Percentiles rank a stretch among this genome's conserved stretches.
These are phyloP conservation scores for Lasioglossum lativentre DNA, from an alignment of 2,888 invertebrate species.

Conservation along the genomic window DNA sequence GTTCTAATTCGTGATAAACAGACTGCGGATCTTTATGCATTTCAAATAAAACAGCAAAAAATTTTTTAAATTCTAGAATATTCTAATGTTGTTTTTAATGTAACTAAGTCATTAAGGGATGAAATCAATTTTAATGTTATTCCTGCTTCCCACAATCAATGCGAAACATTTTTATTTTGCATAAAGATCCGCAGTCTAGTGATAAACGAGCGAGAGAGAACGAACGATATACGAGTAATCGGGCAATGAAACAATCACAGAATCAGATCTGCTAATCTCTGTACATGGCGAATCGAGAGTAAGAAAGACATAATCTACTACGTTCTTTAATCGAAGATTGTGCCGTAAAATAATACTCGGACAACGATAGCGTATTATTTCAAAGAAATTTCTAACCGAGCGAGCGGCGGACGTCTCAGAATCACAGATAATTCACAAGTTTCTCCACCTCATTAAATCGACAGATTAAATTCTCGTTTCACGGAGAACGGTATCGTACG, in stretches of 20 bases:
- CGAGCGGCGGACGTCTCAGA: no score
- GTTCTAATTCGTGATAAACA: no score
- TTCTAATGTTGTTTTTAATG: no score
- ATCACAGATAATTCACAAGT: background rate
- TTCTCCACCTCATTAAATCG: background rate
- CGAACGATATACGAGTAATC: background rate
- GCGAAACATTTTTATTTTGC: no score
- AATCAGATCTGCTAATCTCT: background rate
- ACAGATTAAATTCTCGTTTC: conserved; percentile 36
- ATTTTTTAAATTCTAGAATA: no score
- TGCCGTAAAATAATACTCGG: background rate
- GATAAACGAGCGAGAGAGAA: background rate
- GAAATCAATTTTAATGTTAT: no score
- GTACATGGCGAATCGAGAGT: background rate
- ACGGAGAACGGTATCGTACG: background rate
- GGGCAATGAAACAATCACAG: background rate
- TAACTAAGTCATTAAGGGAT: no score
- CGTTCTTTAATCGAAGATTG: background rate
- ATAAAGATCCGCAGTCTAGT: no score
- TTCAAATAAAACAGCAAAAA: no score
- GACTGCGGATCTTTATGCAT: no score
- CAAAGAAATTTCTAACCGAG: background rate
- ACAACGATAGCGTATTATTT: background rate
- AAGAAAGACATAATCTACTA: background rate
- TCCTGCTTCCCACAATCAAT: no score